These are phyloP conservation scores for Actinemys pallida DNA, from an alignment of 2,113 vertebrate species.

Conservation along the genomic window DNA sequence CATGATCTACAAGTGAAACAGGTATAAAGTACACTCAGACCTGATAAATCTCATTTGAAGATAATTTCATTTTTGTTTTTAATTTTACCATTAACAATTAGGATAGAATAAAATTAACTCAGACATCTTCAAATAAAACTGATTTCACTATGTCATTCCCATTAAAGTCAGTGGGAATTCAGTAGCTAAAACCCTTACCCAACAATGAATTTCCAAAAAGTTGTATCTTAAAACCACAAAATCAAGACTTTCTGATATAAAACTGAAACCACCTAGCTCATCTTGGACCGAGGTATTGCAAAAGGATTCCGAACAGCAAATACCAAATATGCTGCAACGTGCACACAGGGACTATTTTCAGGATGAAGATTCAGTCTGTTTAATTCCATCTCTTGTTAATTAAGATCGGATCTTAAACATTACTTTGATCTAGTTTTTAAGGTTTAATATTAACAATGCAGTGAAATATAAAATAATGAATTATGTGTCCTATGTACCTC, in stretches of 20 bases:
- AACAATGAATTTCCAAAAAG: no score
- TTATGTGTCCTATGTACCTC: neutral
- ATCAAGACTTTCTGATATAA: neutral
- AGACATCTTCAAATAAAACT: neutral
- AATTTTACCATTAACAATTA: neutral
- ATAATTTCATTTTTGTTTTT: neutral
- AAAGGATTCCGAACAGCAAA: neutral
- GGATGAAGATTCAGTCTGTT: neutral
- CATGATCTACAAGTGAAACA: conserved; percentile 18
- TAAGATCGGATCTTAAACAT: neutral
- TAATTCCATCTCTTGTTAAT: neutral
- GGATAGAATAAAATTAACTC: neutral
- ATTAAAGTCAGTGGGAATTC: conserved; percentile 25
- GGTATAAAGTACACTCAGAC: neutral
- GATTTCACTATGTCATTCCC: conserved; percentile 54
- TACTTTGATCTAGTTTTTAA: neutral
- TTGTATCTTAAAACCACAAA: neutral
- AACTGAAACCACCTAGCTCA: neutral
- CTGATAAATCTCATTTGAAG: neutral
- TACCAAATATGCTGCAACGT: neutral
- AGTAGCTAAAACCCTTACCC: conserved; percentile 16
- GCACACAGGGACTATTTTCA: conserved; percentile 28
- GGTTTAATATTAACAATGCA: neutral
- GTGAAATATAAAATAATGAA: neutral
- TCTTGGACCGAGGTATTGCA: neutral